A percentile compares a stretch with the other conserved stretches of the same genome.
These are phyloP conservation scores for Uromys caudimaculatus DNA, from an alignment of 2,797 vertebrate genomes.

Conservation along the genomic window DNA sequence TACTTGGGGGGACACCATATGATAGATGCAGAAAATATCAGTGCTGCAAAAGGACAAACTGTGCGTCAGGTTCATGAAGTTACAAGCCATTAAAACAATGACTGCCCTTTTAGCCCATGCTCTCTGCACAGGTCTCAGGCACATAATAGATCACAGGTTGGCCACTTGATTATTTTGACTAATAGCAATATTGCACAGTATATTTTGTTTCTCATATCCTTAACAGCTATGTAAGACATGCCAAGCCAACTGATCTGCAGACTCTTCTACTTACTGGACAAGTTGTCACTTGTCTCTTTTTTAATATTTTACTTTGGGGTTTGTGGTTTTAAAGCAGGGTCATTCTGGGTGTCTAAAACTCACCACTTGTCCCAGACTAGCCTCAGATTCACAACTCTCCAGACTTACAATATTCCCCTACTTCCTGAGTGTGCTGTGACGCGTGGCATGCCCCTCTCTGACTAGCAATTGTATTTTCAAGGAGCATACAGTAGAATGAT, in stretches of 20 bases:
- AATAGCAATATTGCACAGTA: background rate
- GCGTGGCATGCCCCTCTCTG: background rate
- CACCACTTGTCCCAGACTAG: too few relatives aligned
- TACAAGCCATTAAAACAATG: background rate
- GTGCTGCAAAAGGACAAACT: background rate
- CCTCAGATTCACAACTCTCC: background rate
- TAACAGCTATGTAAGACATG: background rate
- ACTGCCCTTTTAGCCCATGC: background rate
- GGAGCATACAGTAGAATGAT: background rate
- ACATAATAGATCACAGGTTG: background rate
- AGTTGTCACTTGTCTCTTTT: background rate
- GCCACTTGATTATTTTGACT: background rate
- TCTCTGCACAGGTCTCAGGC: background rate
- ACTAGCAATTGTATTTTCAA: background rate
- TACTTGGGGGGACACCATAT: background rate
- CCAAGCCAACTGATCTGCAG: background rate
- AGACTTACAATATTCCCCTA: background rate
- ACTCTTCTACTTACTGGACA: background rate
- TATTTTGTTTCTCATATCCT: background rate
- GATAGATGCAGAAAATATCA: background rate
- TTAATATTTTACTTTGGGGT: background rate
- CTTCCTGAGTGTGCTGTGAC: too few relatives aligned
- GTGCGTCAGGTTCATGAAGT: background rate
- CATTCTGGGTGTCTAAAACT: background rate
- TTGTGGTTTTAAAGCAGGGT: background rate